Evolutionary conservation across 1,140 invertebrate genomes (phyloP).

Genomic region (Cyclargus thomasi): DNA sequence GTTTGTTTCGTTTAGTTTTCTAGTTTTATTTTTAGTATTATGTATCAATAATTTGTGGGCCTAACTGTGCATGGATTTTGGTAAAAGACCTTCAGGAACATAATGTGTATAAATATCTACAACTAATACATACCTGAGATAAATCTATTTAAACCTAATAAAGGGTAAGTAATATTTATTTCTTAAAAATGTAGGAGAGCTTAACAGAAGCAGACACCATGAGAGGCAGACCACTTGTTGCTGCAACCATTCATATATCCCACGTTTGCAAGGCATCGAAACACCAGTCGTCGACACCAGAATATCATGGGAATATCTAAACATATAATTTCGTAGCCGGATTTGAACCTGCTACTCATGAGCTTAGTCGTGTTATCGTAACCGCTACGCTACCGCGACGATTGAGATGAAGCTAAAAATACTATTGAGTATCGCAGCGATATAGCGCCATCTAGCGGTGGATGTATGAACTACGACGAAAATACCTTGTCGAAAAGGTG

Average conservation of each 20-base stretch:
- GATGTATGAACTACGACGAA: neutral
- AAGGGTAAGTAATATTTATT: no score
- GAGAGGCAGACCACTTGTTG: slow-evolving; percentile 60
- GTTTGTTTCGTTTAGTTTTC: no score
- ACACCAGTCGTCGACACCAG: slow-evolving; percentile 37
- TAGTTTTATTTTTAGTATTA: no score
- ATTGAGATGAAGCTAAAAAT: neutral
- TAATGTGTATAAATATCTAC: no score
- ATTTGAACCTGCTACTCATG: slow-evolving; percentile 23
- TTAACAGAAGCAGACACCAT: slow-evolving; percentile 59
- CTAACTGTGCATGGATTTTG: no score
- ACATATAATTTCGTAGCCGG: slow-evolving; percentile 1
- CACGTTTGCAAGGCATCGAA: slow-evolving; percentile 40
- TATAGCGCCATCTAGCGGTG: slow-evolving; percentile 33
- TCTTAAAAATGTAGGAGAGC: slow-evolving; percentile 53
- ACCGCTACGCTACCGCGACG: slow-evolving; percentile 21
- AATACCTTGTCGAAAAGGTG: neutral
- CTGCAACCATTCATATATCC: slow-evolving; percentile 55
- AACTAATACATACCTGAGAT: no score
- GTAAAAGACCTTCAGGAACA: no score
- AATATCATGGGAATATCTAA: slow-evolving; percentile 40
- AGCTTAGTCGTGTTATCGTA: neutral
- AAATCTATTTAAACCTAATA: no score
- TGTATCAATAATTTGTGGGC: no score
- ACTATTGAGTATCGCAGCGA: neutral